Base-by-base conservation (phyloP, 2,113 vertebrate genomes). In the Seriola dumerili region DNA sequence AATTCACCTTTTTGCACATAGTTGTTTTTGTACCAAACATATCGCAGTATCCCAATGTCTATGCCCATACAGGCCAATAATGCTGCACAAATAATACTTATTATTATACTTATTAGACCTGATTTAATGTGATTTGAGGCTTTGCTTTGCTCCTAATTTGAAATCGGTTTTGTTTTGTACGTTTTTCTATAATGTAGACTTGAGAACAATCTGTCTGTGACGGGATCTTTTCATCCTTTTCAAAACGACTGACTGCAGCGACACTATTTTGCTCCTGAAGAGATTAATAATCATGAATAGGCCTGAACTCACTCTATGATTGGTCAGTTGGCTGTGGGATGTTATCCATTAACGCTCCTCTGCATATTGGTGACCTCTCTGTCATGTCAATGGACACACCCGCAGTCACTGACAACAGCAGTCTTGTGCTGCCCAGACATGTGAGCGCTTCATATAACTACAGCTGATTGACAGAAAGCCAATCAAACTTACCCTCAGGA, bases 401-500 rank as follows among this genome's bases (percentile, higher is more conserved):
- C 25, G 2, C 73, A 65, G 67, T 76, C 85, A 42, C 52, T 76
- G 64, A 75, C 72, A 84, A 78, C 74, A 71, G 78, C 42, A 62
- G 73, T 65, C 83, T 72, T 72, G 81, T 82, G 85, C 78, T 68
- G 66, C 70, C 55, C 17, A n/a, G 34, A 88, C 91, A 92, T 83
- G 89, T 87, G 88, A 92, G 81, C 21, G 46, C 38, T 88, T 85
- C 68, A 88, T 72, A 76, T 83, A 88, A 78, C 78, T 71, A 19
- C 68, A 34, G 84, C 84, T 80, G 89, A 93, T 86, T 90, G 91
- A 91, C 92, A 91, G 87, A 68, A 89, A 86, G 78, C 70, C 78
- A 65, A 88, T 92, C 83, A 75, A 73, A 90, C 84, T 32, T 81
- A 68, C 89, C 90, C 90, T n/a, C 78, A 17, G 81, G 84, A 88